Evolutionary conservation across 1,140 invertebrate genomes (phyloP).

Genomic region (Paraescarpia echinospica): DNA sequence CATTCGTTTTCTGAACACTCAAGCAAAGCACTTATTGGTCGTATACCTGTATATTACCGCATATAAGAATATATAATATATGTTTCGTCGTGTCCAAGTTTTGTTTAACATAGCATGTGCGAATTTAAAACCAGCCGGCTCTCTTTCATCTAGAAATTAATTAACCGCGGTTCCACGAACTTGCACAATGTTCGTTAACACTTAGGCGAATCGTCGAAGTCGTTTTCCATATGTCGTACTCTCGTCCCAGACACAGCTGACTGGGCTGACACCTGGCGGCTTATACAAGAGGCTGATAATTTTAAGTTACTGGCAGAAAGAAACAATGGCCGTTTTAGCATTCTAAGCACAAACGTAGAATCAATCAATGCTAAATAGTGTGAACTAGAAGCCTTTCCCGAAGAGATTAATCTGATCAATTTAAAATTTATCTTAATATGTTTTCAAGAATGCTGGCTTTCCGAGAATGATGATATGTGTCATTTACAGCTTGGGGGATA

Average conservation of each 20-base stretch:
- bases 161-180: background rate
- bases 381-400: too few relatives aligned
- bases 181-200: background rate
- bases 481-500: too few relatives aligned
- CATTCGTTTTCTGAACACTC: too few relatives aligned
- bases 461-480: too few relatives aligned
- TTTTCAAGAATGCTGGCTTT: too few relatives aligned
- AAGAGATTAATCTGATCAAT: too few relatives aligned
- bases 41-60: background rate
- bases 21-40: too few relatives aligned
- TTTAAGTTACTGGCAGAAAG: too few relatives aligned
- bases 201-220: background rate
- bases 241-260: background rate
- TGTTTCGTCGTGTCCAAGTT: background rate
- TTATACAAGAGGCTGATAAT: background rate
- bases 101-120: background rate
- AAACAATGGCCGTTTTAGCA: too few relatives aligned
- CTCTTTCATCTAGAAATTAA: background rate
- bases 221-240: background rate
- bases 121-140: background rate
- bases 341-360: too few relatives aligned
- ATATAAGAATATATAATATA: background rate
- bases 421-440: too few relatives aligned
- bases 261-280: background rate
- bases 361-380: too few relatives aligned